A percentile compares a stretch with the other conserved stretches of the same genome.
phyloP scores from a whole-genome alignment of 2,113 vertebrate genomes.

The Genyomyrus donnyi region DNA sequence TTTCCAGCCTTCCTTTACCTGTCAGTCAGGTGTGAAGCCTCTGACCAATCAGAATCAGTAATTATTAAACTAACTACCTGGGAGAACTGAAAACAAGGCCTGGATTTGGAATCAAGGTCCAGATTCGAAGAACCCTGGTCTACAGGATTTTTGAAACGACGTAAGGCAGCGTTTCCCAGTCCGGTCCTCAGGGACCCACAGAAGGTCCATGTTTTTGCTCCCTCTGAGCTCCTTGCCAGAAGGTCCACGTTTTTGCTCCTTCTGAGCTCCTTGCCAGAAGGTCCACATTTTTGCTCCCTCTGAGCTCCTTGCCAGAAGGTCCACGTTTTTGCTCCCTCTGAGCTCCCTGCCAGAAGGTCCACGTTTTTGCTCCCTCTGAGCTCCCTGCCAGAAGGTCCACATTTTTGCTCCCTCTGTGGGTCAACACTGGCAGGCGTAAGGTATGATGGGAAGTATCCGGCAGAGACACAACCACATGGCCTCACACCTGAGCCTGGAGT shows the following conservation, averaged over 20 bases:
- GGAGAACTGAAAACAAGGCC: too few relatives aligned
- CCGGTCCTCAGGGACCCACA: not conserved
- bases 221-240: too few relatives aligned
- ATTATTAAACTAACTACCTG: too few relatives aligned
- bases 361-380: not conserved
- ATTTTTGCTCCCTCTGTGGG: not conserved
- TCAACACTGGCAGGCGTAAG: not conserved
- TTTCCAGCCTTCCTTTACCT: too few relatives aligned
- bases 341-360: too few relatives aligned
- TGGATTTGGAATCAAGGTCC: too few relatives aligned
- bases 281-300: not conserved
- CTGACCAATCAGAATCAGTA: too few relatives aligned
- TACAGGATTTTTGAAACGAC: not conserved
- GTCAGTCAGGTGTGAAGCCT: too few relatives aligned
- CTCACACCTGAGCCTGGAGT: not conserved
- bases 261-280: not conserved
- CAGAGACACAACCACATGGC: not conserved
- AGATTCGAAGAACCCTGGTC: not conserved
- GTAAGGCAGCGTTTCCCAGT: not conserved
- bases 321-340: not conserved
- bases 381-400: not conserved
- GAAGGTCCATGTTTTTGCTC: too few relatives aligned
- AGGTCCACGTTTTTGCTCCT: too few relatives aligned
- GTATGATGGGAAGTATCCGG: not conserved
- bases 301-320: not conserved